Evolutionary conservation across 2,797 vertebrate species (phyloP).

Genomic region (Oreonectes daqikongensis): DNA sequence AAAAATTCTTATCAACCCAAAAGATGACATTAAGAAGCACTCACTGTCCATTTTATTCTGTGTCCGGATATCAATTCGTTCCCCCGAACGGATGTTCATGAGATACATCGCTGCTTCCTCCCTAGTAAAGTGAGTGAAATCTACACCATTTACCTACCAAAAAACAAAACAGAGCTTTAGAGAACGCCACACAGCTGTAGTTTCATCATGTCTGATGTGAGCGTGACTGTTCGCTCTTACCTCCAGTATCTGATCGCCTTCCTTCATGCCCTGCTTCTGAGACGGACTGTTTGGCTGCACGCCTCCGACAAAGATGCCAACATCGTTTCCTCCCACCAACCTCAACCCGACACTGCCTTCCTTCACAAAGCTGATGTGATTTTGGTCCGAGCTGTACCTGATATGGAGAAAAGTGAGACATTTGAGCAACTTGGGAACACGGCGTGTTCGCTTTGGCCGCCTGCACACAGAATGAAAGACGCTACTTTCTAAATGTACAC

Average conservation of each 20-base stretch:
- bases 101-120: constrained; percentile 92
- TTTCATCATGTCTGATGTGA: not conserved
- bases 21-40: constrained; percentile 63
- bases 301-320: constrained; percentile 92
- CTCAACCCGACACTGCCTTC: constrained; percentile 85
- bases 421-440: not conserved
- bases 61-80: constrained; percentile 77
- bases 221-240: constrained; percentile 68
- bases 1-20: not conserved
- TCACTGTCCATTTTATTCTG: constrained; percentile 94
- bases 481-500: not conserved
- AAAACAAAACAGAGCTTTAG: constrained; percentile 7
- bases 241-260: constrained; percentile 95
- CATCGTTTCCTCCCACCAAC: constrained; percentile 91
- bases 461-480: no score
- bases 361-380: constrained; percentile 82
- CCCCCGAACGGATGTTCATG: constrained; percentile 78
- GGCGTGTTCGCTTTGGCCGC: no score
- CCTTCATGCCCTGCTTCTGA: constrained; percentile 81
- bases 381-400: constrained; percentile 85
- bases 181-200: not conserved
- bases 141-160: constrained; percentile 84
- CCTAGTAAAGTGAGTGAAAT: constrained; percentile 87
- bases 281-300: constrained; percentile 91
- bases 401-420: no score